These are phyloP conservation scores for Atherix ibis DNA, from an alignment of 2,888 invertebrate species.

Conservation along the genomic window DNA sequence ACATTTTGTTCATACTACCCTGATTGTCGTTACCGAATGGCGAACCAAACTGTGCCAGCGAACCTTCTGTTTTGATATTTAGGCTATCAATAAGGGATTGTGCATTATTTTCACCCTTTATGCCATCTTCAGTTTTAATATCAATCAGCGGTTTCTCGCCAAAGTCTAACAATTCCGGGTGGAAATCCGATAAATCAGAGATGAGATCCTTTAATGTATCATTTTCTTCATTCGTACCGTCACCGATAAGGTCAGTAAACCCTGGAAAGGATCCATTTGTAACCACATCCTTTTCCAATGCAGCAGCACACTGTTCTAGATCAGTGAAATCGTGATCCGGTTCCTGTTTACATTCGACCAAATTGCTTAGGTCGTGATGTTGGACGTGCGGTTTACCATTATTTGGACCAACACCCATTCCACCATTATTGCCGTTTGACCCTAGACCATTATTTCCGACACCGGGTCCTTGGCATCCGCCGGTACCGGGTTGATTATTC, in stretches of 20 bases:
- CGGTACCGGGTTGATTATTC: slow-evolving; percentile 15
- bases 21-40: slow-evolving; percentile 19
- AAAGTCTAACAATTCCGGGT: slow-evolving; percentile 72
- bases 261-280: slow-evolving; percentile 59
- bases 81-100: slow-evolving; percentile 30
- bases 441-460: slow-evolving; percentile 17
- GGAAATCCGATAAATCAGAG: slow-evolving; percentile 68
- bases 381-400: slow-evolving; percentile 35
- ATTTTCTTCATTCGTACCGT: slow-evolving; percentile 66
- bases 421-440: slow-evolving; percentile 18
- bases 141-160: slow-evolving; percentile 38
- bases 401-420: slow-evolving; percentile 27
- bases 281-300: slow-evolving; percentile 69
- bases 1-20: slow-evolving; percentile 18
- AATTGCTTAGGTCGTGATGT: slow-evolving; percentile 39
- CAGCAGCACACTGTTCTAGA: slow-evolving; percentile 67
- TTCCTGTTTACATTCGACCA: slow-evolving; percentile 72
- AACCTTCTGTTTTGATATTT: slow-evolving; percentile 28
- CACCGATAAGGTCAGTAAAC: slow-evolving; percentile 66
- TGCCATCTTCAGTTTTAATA: slow-evolving; percentile 32
- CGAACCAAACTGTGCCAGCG: slow-evolving; percentile 26
- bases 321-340: slow-evolving; percentile 80
- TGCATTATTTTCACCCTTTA: slow-evolving; percentile 29
- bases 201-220: slow-evolving; percentile 75
- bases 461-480: slow-evolving; percentile 10